These are phyloP conservation scores for Carduelis carduelis DNA, from an alignment of 2,797 vertebrate species.

Conservation along the genomic window DNA sequence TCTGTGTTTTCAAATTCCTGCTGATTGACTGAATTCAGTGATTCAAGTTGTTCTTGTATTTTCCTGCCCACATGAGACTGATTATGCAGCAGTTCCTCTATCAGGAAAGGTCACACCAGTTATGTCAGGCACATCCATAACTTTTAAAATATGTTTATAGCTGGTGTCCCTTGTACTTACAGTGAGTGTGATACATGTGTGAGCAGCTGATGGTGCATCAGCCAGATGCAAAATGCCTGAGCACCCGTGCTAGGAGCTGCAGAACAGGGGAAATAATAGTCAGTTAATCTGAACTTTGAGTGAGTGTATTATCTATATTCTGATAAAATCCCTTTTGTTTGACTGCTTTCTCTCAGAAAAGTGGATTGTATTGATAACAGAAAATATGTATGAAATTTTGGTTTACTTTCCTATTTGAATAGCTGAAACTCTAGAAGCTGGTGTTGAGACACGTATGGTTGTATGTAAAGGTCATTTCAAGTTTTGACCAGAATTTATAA, in stretches of 20 bases:
- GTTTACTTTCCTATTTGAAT: background rate
- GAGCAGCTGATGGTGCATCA: background rate
- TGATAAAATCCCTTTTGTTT: background rate
- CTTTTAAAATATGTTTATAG: constrained; percentile 31
- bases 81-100: constrained; percentile 38
- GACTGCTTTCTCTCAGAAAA: background rate
- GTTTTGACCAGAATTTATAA: background rate
- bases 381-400: background rate
- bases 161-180: background rate
- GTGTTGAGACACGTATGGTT: background rate
- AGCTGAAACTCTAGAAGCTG: background rate
- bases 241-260: background rate
- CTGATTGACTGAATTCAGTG: background rate
- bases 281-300: background rate
- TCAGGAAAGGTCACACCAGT: constrained; percentile 24
- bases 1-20: background rate
- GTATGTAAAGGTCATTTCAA: background rate
- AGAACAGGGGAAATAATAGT: background rate
- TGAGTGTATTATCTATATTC: background rate
- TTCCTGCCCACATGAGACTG: background rate
- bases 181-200: background rate
- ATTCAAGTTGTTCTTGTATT: background rate
- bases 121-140: constrained; percentile 16
- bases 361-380: background rate
- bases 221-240: background rate